Base-by-base conservation (phyloP, 1,140 invertebrate species). In the Lepeophtheirus salmonis region DNA sequence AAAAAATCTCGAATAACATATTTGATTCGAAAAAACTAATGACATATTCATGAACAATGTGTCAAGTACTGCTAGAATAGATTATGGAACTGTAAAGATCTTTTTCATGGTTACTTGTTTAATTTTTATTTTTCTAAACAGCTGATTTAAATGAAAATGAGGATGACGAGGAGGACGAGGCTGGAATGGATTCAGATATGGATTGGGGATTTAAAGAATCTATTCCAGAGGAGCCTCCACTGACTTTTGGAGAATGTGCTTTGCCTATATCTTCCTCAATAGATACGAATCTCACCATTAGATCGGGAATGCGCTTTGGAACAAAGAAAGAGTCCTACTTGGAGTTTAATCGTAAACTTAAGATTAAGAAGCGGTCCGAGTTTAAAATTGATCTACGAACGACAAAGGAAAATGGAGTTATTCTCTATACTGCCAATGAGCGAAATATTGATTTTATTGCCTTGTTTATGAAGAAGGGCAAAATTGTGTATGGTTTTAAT, bases 381-480 rank as follows among this genome's bases (percentile, higher is more conserved):
- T 82, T 94, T 64, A 80, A 80, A 14, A 74, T 96, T 12, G 79
- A 84, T 18, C 81, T 97, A 69, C 83, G 83, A 64, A 94, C 91
- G 0, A 76, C 73, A 26, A 75, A 79, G 52, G 68, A 76, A 0
- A 79, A 88, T 65, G 92, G 94, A 49, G 75, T 95, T 1, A 76
- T 91, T 26, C 85, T 96, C 70, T 96, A 91, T 70, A 80, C 81
- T 0, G 72, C 80, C 0, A 79, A 84, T 62, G 69, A 70, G 51
- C 70, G 72, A 4, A 80, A 83, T 16, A 74, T 73, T 23, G 84
- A 95, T 67, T 85, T 84, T 67, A 76, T 94, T 2, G 80, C 83
- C 4, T 67, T 96, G 0, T 89, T 83, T 66, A 74, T 97, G 68
- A 76, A 79, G 51, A 77, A 85, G 48, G 89, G 89, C 50, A 76